Conservation (phyloP, 2,113 vertebrate genomes). For the Acanthochromis polyacanthus region DNA sequence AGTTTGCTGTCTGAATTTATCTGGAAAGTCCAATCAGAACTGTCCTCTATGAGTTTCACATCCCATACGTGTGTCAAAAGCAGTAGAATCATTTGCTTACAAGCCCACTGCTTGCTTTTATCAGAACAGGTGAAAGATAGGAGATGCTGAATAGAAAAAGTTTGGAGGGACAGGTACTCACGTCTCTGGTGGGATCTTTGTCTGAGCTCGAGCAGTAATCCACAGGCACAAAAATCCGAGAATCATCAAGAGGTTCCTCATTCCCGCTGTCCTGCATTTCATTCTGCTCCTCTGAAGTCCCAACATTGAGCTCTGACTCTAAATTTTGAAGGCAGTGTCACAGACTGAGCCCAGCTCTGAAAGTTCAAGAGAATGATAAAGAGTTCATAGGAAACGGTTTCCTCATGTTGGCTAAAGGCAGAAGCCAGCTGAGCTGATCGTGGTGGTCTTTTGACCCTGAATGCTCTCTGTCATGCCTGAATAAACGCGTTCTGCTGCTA, state of each 20-base stretch:
- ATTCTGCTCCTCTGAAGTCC: slow-evolving; percentile 43
- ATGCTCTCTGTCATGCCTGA: not conserved
- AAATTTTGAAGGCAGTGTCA: not conserved
- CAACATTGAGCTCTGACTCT: not conserved
- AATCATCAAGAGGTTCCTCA: slow-evolving; percentile 72
- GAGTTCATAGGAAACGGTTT: slow-evolving; percentile 48
- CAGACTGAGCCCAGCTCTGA: slow-evolving; percentile 24
- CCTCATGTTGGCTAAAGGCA: slow-evolving; percentile 63
- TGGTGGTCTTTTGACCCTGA: not conserved
- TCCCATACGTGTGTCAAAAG: not conserved
- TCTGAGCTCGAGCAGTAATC: slow-evolving; percentile 83
- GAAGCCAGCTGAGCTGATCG: not conserved
- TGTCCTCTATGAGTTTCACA: not conserved
- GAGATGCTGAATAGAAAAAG: not conserved
- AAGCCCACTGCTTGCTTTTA: not conserved
- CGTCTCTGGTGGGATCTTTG: slow-evolving; percentile 93
- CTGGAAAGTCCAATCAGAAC: slow-evolving; percentile 8
- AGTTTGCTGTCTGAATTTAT: slow-evolving; percentile 15
- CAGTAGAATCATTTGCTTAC: not conserved
- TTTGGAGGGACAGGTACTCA: slow-evolving; percentile 79
- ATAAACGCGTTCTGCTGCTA: not conserved
- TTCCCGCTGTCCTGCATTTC: slow-evolving; percentile 48
- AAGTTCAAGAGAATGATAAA: slow-evolving; percentile 13
- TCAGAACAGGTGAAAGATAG: too few relatives aligned
- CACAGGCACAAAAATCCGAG: slow-evolving; percentile 79